These are phyloP conservation scores for Andrena cerasifolii DNA, from an alignment of 1,140 invertebrate genomes.

Conservation along the genomic window DNA sequence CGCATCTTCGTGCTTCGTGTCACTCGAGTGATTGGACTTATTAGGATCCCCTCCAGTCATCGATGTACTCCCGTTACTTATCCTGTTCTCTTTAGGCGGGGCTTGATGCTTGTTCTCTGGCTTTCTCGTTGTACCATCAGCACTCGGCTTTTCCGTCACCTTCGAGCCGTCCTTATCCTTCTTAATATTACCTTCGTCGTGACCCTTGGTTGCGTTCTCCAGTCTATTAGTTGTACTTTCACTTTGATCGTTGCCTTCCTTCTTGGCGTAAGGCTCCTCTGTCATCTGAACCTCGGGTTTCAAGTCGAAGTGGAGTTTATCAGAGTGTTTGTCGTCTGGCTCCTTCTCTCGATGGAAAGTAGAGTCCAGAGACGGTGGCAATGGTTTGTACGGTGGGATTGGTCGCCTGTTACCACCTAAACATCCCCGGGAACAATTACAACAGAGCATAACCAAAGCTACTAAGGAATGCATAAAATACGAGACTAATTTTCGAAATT, in stretches of 20 bases:
- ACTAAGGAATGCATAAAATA: neutral
- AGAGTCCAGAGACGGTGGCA: constrained; percentile 73
- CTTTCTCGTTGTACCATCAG: constrained; percentile 53
- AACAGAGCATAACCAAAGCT: too few relatives aligned
- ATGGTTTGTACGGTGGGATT: constrained; percentile 83
- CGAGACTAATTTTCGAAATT: neutral
- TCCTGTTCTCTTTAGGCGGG: constrained; percentile 65
- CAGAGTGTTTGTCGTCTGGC: constrained; percentile 50
- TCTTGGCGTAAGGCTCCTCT: constrained; percentile 51
- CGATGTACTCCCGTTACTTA: constrained; percentile 75
- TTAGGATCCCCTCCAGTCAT: constrained; percentile 63
- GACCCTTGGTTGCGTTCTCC: neutral
- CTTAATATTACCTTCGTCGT: neutral
- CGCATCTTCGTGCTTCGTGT: constrained; percentile 17
- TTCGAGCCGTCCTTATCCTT: constrained; percentile 11
- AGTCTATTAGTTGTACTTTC: constrained; percentile 42
- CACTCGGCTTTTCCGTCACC: constrained; percentile 50
- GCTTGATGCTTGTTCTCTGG: constrained; percentile 68
- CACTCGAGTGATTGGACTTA: neutral
- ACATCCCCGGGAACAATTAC: too few relatives aligned
- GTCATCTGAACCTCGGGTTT: constrained; percentile 46
- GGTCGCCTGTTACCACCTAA: constrained; percentile 77
- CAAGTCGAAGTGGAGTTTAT: constrained; percentile 53
- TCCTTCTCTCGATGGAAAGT: constrained; percentile 65
- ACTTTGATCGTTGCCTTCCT: constrained; percentile 56